phyloP scores from a whole-genome alignment of 2,888 invertebrate species.

The Myopa tessellatipennis region DNA sequence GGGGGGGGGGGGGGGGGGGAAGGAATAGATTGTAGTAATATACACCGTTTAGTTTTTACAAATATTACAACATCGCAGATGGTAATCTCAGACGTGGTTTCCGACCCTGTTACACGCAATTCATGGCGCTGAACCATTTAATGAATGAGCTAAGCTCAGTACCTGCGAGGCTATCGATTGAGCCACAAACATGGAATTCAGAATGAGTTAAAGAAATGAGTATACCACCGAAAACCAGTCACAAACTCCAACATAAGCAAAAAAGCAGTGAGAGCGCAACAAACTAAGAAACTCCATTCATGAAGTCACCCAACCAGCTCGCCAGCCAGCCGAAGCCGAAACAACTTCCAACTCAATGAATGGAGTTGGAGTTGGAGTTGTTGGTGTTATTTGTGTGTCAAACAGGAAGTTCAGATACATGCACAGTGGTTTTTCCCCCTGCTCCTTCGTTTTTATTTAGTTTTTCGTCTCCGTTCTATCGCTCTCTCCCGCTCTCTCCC shows the following conservation, averaged over 20 bases:
- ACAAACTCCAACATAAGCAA: background rate
- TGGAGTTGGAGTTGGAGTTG: slow-evolving; percentile 9
- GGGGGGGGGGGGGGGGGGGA: too few relatives aligned
- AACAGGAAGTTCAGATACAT: slow-evolving; percentile 22
- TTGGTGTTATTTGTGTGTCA: slow-evolving; percentile 1
- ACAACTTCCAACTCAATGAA: background rate
- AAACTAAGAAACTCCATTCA: slow-evolving; percentile 32
- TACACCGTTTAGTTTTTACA: too few relatives aligned
- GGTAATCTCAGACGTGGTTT: too few relatives aligned
- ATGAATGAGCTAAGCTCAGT: background rate
- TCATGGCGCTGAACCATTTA: background rate
- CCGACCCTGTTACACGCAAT: too few relatives aligned
- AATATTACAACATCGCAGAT: too few relatives aligned
- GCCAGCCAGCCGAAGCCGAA: background rate
- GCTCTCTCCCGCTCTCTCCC: slow-evolving; percentile 6
- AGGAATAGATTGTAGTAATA: too few relatives aligned
- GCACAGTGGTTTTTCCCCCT: background rate
- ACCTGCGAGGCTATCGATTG: background rate
- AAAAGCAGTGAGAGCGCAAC: background rate
- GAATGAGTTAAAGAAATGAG: background rate
- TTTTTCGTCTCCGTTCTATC: background rate
- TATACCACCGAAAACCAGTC: slow-evolving; percentile 2
- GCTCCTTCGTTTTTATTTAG: background rate
- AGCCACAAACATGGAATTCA: slow-evolving; percentile 15
- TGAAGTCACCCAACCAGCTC: background rate